A percentile compares a stretch with the other conserved stretches of the same genome.
Evolutionary conservation across 2,888 invertebrate species (phyloP).

Genomic region (Tenodera sinensis): DNA sequence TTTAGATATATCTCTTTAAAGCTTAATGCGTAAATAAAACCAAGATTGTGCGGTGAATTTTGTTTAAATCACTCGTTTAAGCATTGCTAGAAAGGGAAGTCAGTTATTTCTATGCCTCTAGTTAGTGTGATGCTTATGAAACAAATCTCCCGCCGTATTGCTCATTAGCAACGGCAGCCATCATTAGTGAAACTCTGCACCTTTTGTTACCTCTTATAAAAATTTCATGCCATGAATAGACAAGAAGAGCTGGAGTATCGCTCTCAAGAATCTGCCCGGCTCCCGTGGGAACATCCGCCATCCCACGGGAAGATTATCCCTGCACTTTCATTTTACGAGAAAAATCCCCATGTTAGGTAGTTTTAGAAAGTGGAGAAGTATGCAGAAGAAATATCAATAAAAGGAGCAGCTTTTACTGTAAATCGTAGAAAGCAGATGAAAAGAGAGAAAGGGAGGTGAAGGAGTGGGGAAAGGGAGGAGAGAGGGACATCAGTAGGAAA

Average conservation of each 20-base stretch:
- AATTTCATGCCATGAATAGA: not conserved
- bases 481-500: not conserved
- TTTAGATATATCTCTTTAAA: not conserved
- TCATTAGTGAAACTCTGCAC: not conserved
- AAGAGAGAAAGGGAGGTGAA: not conserved
- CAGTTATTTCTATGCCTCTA: not conserved
- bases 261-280: not conserved
- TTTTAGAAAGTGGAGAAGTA: not conserved
- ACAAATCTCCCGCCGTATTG: not conserved
- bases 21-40: not conserved
- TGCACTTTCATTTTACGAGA: not conserved
- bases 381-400: not conserved
- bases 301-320: not conserved
- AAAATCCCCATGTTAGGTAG: not conserved
- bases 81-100: not conserved
- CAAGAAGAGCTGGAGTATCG: not conserved
- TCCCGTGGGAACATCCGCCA: not conserved
- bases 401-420: not conserved
- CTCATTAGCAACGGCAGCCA: not conserved
- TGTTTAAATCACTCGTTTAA: not conserved
- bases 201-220: not conserved
- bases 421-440: not conserved
- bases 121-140: not conserved
- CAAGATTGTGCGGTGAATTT: not conserved
- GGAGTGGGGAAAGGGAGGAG: too few relatives aligned